Base-by-base conservation (phyloP, 2,113 vertebrate species). In the Dromaius novaehollandiae region DNA sequence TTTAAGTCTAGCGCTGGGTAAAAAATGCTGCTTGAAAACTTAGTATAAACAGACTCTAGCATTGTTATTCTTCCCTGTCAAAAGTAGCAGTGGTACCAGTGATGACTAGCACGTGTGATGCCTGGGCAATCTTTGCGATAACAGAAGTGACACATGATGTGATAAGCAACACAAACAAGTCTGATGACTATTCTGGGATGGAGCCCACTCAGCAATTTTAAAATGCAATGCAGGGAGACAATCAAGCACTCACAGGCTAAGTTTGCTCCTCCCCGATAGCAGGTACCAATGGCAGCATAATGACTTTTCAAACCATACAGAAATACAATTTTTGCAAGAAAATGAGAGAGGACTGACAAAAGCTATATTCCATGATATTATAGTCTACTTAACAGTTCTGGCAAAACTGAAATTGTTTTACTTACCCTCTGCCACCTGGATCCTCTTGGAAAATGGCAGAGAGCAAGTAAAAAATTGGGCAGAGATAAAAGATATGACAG, bases 391-490 rank as follows among this genome's bases (percentile, higher is more conserved):
- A 90, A 50, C 24, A 13, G 13, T 65, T 88, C 48, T 82, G 82
- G 82, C 74, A 73, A 66, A 75, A 95, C 53, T 1, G 10, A 70
- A 93, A 95, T 95, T 96, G 95, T 88, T 94, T 96, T 88, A 95
- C 89, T 94, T 95, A 92, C 86, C 90, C 90, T 90, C 91, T 89
- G 94, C 85, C 94, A 96, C 95, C 90, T 89, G 95, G 89, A 79
- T 91, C 64, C 85, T 58, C 90, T 76, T 15, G 18, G 93, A 95
- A 95, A 92, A 84, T 0, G 0, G 76, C 79, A 78, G 65, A 84
- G 66, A 84, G n/a, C 79, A 87, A 97, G 88, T 70, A 55, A 84
- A 81, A 94, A 90, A 94, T 82, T 88, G 88, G 85, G 92, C 77
- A 95, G 74, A 93, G 74, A 89, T 64, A 95, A 92, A 91, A 86